These are phyloP conservation scores for Perizoma affinitatum DNA, from an alignment of 2,888 invertebrate species.

Conservation along the genomic window DNA sequence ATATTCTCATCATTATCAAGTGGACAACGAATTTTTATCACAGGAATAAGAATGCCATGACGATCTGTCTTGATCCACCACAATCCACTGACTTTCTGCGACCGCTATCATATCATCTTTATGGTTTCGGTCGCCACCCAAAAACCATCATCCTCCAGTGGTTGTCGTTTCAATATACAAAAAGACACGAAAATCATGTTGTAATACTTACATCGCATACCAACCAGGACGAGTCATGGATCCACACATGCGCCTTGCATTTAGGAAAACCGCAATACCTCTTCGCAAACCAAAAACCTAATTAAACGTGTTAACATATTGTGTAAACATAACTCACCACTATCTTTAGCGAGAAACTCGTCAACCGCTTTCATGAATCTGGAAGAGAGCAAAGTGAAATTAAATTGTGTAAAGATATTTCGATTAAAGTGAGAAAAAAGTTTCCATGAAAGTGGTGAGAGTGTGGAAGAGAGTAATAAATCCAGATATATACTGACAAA, in stretches of 20 bases:
- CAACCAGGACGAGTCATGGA: conserved; percentile 1
- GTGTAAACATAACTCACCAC: conserved; percentile 69
- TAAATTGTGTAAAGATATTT: neutral
- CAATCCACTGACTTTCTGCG: no score
- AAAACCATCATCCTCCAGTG: no score
- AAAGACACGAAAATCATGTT: no score
- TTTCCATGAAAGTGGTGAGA: neutral
- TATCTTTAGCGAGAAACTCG: conserved; percentile 64
- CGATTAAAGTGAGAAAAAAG: neutral
- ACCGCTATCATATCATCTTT: no score
- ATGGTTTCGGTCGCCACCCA: no score
- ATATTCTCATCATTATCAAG: no score
- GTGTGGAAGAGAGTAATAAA: no score
- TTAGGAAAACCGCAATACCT: conserved; percentile 20
- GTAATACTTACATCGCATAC: neutral
- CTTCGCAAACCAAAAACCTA: conserved; percentile 54
- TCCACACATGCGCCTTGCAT: neutral
- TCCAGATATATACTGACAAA: no score
- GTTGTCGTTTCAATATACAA: no score
- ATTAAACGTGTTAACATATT: conserved; percentile 58
- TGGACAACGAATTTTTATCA: no score
- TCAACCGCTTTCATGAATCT: conserved; percentile 75
- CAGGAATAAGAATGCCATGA: no score
- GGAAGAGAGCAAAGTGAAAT: conserved; percentile 62
- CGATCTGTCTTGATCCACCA: no score